Base-by-base conservation (phyloP, 64 coral and sea anemone species). In the Montipora capricornis region DNA sequence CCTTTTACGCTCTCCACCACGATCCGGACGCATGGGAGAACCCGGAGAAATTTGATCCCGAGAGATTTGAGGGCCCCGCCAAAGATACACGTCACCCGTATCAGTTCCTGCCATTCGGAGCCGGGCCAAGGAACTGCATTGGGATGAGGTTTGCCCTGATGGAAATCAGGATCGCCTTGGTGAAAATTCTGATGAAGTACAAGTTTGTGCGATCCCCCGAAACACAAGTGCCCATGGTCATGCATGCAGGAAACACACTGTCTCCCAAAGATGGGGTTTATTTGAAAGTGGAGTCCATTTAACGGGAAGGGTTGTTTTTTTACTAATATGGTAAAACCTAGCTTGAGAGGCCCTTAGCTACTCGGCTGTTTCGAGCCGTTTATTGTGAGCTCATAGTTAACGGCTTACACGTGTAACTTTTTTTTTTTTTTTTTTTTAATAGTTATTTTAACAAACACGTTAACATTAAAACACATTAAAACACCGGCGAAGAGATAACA, bases 31-130 rank as follows among this genome's bases (percentile, higher is more conserved):
- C 48, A 6, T 91, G 89, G 89, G 76, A 77, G 20, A 64, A 73
- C 58, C 64, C 76, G 4, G 89, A 91, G 9, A 91, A 82, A 13
- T 91, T 91, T 82, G 59, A 91, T 68, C 89, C 89, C n/a, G 78
- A 91, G 15, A 82, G 95, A 53, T 96, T 96, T 9, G 71, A 57
- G 16, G 19, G 79, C 5, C 55, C 50, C n/a, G 84, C 44, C 15
- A 89, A 92, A 61, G 86, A 91, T 17, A 20, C 20, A n/a, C 91
- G 87, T 24, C 84, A 96, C 79, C 57, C 90, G 19, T 96, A 88
- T 20, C 90, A 92, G 66, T 94, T 94, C 55, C 74, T 94, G 87
- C 95, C 95, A 19, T 97, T 97, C 49, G 95, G 95, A 37, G 81
- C 66, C 20, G 95, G 95, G 10, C 95, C 91, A 15, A 87, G 95